Evolutionary conservation across 2,113 vertebrate species (phyloP).

Genomic region (Mormyrus iriodes): DNA sequence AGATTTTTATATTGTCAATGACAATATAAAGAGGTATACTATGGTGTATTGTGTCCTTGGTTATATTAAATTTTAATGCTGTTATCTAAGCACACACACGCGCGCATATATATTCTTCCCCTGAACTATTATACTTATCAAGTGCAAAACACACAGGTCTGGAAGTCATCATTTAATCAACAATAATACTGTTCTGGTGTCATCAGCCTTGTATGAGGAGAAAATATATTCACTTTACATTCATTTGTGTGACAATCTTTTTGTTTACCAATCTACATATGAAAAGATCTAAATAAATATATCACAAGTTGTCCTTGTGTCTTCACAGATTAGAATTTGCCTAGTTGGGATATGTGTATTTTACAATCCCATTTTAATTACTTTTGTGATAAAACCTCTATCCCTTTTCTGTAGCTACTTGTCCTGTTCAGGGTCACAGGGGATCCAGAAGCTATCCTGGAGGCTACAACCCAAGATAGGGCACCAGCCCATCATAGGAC

Average conservation of each 20-base stretch:
- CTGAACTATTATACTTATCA: background rate
- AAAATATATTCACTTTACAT: background rate
- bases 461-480: background rate
- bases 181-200: constrained; percentile 11
- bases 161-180: background rate
- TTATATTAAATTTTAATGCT: background rate
- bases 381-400: background rate
- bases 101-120: background rate
- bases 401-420: background rate
- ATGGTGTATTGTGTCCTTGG: background rate
- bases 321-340: background rate
- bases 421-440: background rate
- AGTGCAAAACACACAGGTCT: background rate
- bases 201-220: background rate
- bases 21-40: constrained; percentile 10
- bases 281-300: background rate
- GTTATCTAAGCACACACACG: background rate
- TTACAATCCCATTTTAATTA: background rate
- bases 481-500: background rate
- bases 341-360: background rate
- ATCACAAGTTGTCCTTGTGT: background rate
- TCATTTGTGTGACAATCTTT: background rate
- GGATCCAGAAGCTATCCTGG: background rate
- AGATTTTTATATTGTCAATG: background rate
- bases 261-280: background rate